A percentile compares a stretch with the other conserved stretches of the same genome.
These are phyloP conservation scores for Sesamia nonagrioides DNA, from an alignment of 1,140 invertebrate genomes.

Conservation along the genomic window DNA sequence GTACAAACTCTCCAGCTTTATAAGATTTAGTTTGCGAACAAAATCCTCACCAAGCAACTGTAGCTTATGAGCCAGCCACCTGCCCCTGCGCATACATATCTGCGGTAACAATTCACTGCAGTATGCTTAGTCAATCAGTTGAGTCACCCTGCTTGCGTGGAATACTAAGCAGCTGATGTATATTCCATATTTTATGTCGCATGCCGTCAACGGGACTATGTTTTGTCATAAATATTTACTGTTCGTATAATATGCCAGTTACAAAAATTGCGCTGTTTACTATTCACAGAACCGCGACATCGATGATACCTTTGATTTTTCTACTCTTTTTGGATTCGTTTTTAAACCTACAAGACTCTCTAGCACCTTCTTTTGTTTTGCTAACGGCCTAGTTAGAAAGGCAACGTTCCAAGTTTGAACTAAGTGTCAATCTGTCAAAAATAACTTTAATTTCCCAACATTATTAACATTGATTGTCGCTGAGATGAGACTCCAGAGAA, in stretches of 20 bases:
- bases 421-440: no score
- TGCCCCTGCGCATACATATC: background rate
- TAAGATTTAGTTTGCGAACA: no score
- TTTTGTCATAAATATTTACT: conserved; percentile 37
- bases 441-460: no score
- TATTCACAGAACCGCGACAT: background rate
- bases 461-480: no score
- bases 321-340: no score
- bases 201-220: conserved; percentile 1
- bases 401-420: no score
- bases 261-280: background rate
- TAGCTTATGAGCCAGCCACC: background rate
- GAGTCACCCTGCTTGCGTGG: background rate
- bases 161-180: conserved; percentile 17
- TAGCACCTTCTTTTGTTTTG: no score
- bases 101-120: background rate
- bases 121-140: conserved; percentile 14
- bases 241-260: background rate
- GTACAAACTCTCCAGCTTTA: background rate
- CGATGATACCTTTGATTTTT: background rate
- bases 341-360: no score
- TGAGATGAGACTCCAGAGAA: no score
- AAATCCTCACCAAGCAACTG: background rate
- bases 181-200: conserved; percentile 11
- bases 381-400: no score